Base-by-base conservation (phyloP, 2,888 invertebrate genomes). In the Oxytorus armatus region DNA sequence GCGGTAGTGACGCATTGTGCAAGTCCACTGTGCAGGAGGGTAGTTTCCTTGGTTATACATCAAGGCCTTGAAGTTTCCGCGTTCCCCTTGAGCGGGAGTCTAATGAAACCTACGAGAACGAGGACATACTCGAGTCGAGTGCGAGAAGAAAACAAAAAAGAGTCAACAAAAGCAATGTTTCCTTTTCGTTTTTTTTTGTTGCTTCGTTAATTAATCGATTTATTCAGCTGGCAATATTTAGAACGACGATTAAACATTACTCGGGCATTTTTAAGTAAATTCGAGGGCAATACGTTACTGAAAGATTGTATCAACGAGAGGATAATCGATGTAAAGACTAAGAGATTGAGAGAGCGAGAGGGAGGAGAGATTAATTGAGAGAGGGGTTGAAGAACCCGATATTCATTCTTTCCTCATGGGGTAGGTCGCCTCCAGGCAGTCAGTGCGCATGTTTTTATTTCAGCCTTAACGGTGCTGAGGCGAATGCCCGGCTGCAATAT, bases 401-500 rank as follows among this genome's bases (percentile, higher is more conserved):
- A 44, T 36, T 74, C 61, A 49, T 79, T 74, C 44, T 33, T 74
- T 59, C n/a, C 49, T n/a, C 70, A 79, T 74, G 73, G 78, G 81
- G 79, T 79, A 82, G 82, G 82, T 74, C 74, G 51, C 65, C 73
- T 66, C 36, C 36, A 44, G 69, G 70, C 77, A 57, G 70, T 74
- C 72, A 68, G 77, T 83, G 84, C 83, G 79, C 80, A 82, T 70
- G 77, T 77, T 80, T 75, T 84, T 82, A 80, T 83, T 57, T 74
- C 53, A 68, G 63, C 63, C 51, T 49, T 68, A n/a, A 77, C 80
- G 75, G 80, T 53, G 39, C 63, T 18, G 69, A 55, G 73, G 80
- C 75, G 82, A 82, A 77, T 66, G 78, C 83, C 82, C 78, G 83
- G 77, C 82, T 84, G 82, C 83, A 85, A 84, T 85, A 85, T 85